Conservation (phyloP, 2,888 invertebrate species). For the Stegophylla sp. region DNA sequence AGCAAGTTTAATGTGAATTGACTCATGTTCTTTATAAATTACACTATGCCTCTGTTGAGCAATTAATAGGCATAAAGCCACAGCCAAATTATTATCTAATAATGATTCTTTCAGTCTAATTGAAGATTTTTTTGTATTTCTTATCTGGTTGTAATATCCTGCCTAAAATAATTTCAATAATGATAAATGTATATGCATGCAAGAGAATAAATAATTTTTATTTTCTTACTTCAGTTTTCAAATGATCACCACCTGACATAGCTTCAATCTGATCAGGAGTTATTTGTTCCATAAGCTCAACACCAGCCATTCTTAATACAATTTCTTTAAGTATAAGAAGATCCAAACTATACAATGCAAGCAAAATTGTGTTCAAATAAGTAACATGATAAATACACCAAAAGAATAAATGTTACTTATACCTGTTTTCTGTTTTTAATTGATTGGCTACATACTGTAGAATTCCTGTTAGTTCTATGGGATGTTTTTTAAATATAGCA, state of each 20-base stretch:
- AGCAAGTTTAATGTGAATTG: conserved; percentile 82
- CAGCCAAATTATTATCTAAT: conserved; percentile 90
- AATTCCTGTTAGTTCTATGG: conserved; percentile 83
- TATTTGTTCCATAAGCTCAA: conserved; percentile 95
- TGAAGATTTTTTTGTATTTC: conserved; percentile 95
- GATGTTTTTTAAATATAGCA: conserved; percentile 93
- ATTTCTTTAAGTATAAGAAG: conserved; percentile 93
- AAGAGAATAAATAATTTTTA: conserved; percentile 26
- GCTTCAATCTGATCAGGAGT: conserved; percentile 95
- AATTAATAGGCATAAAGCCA: conserved; percentile 89
- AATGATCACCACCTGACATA: conserved; percentile 93
- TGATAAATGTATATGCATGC: neutral
- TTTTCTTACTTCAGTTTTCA: conserved; percentile 83
- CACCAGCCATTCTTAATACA: conserved; percentile 98
- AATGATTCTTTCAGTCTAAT: conserved; percentile 93
- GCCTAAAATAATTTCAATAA: conserved; percentile 70
- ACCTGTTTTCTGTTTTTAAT: conserved; percentile 94
- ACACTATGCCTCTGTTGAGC: conserved; percentile 97
- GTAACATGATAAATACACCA: neutral
- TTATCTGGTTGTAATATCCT: conserved; percentile 94
- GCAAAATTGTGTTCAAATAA: conserved; percentile 4
- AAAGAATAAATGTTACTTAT: conserved; percentile 59
- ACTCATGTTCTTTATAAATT: conserved; percentile 81
- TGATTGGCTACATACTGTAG: conserved; percentile 97
- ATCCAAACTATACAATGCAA: conserved; percentile 75